Evolutionary conservation across 2,113 vertebrate species (phyloP), one percentile per base, ranked within the genome.

Genomic region (Scopus umbretta): DNA sequence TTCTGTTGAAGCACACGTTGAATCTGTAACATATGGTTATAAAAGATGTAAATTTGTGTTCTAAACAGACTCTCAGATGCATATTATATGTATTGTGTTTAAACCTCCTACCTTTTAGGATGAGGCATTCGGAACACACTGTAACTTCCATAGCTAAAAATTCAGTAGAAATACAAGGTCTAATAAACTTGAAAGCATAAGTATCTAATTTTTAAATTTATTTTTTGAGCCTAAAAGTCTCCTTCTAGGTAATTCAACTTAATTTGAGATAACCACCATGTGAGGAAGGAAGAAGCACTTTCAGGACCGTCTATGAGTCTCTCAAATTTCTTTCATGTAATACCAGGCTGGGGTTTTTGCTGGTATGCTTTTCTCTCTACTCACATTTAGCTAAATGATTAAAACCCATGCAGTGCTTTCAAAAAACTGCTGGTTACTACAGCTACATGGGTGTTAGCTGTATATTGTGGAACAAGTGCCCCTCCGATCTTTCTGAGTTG

Each of bases 1-100:
- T 71, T 99, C 99, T 53, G 99, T 97, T 34, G 98, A 94, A 45
- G 98, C 93, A 87, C 99, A 99, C 9, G 98, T 98, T 67, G 98
- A 98, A 95, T 98, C 99, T 99, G 88, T 12, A 90, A 83, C 50
- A 83, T 18, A 92, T 17, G 45, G 32, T 38, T 4, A 40, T 1
- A 45, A 47, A 71, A 72, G 42, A 86, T 16, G 80, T 2, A 45
- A 91, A 91, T 76, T 53, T 21, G 40, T 47, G 26, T 23, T 68
- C 70, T 85, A 18, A 92, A 53, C 58, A 82, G 17, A 5, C 47
- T 29, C 47, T 12, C 47, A 79, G n/a, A 55, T 62, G 70, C 12
- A 21, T 58, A 78, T 32, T 40, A 4, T 3, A 42, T 13, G 23
- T 20, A 15, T 5, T 29, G 13, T 25, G 38, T 10, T 70, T 53